Evolutionary conservation across 2,888 invertebrate species (phyloP), one percentile per base, ranked within the genome.

Genomic region (Philhelius pedissequus): DNA sequence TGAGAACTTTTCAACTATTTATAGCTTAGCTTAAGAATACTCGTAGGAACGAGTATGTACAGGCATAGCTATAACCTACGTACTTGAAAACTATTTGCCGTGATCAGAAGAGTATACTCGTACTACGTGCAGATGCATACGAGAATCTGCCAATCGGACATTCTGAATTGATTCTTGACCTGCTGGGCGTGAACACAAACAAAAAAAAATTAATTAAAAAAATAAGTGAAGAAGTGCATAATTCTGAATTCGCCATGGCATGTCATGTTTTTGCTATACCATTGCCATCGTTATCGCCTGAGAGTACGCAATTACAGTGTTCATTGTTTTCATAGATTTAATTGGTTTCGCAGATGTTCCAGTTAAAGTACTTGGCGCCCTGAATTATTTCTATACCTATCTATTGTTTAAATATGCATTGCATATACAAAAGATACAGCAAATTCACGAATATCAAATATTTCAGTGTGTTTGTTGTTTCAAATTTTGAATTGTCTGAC

Each of bases 311-410:
- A 83, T 79, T 79, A 76, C 64, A 50, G 40, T 79, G 64, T 45
- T 40, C 74, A 79, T 78, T 83, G 83, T 83, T 70, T 83, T 40
- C 69, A 64, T 70, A n/a, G 69, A 52, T 58, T 83, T 79, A 83
- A 83, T 79, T 83, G 83, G 74, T 54, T 62, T 50, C 40, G 62
- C 69, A 69, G 74, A 69, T 83, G 74, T 45, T 64, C 3, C 32
- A 22, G 11, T n/a, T 1, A 20, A 58, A 38, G 48, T 58, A 66
- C 70, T 74, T 71, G 69, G 52, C 64, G 69, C 69, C 54, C 69
- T 48, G 48, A 69, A 56, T 70, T 45, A 30, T 38, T 48, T 18
- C 15, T 27, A 52, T 48, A 4, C 11, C 11, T 22, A n/a, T n/a
- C 71, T 60, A 78, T 79, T 79, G 71, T 79, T 73, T 64, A 30